These are phyloP conservation scores for Euleptes europaea DNA, from an alignment of 2,113 vertebrate species.

Conservation along the genomic window DNA sequence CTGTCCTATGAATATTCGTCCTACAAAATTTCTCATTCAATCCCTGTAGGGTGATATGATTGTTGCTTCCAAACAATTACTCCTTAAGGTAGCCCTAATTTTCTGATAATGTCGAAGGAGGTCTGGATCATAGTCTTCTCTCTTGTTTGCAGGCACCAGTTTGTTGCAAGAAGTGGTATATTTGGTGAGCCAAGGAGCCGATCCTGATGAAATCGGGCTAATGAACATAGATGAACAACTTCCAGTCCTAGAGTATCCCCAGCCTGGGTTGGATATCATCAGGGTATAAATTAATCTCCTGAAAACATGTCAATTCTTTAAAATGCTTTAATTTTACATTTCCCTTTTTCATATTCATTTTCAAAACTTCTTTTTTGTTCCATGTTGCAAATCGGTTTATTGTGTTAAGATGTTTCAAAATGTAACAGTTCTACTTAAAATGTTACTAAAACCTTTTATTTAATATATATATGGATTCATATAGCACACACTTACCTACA, in stretches of 20 bases:
- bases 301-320: slow-evolving; percentile 10
- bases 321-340: accelerated
- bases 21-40: too few species aligned
- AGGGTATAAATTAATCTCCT: slow-evolving; percentile 80
- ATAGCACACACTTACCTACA: not conserved
- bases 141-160: slow-evolving; percentile 85
- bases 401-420: slow-evolving; percentile 19
- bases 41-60: too few species aligned
- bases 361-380: slow-evolving; percentile 4
- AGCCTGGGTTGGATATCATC: slow-evolving; percentile 96
- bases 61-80: not conserved
- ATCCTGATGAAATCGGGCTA: slow-evolving; percentile 95
- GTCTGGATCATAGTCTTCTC: slow-evolving; percentile 38
- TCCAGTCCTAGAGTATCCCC: slow-evolving; percentile 95
- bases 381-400: not conserved
- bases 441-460: not conserved
- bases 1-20: not conserved
- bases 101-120: slow-evolving; percentile 30
- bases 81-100: slow-evolving; percentile 5
- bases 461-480: not conserved
- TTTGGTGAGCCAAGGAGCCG: slow-evolving; percentile 95
- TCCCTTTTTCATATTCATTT: slow-evolving; percentile 7
- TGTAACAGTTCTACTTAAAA: slow-evolving; percentile 20
- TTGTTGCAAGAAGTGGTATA: slow-evolving; percentile 96
- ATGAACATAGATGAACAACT: slow-evolving; percentile 99